These are phyloP conservation scores for Abscondita cerata DNA, from an alignment of 2,888 invertebrate species.

Conservation along the genomic window DNA sequence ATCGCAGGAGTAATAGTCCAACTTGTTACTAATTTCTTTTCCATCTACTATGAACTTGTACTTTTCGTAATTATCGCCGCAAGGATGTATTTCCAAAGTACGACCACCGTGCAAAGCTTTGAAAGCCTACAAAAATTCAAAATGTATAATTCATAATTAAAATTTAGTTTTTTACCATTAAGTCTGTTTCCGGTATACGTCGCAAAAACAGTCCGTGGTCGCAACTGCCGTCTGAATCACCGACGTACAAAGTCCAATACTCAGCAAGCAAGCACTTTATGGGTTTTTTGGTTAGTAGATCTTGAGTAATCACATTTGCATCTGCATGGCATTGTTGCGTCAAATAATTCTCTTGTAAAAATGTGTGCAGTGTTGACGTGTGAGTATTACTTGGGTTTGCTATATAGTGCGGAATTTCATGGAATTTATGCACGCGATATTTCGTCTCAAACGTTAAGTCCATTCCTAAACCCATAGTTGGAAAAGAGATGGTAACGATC, in stretches of 20 bases:
- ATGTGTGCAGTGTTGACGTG: conserved; percentile 33
- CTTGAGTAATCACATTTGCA: conserved; percentile 41
- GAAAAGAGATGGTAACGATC: not conserved
- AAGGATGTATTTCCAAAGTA: conserved; percentile 45
- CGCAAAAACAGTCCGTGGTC: conserved; percentile 53
- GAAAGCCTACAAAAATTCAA: conserved; percentile 43
- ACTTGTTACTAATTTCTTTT: conserved; percentile 32
- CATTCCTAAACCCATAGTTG: not conserved
- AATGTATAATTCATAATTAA: not conserved
- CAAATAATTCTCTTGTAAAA: conserved; percentile 42
- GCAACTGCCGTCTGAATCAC: conserved; percentile 44
- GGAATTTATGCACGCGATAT: not conserved
- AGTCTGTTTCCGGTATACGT: conserved; percentile 37
- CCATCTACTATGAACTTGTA: conserved; percentile 43
- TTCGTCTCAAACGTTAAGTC: not conserved
- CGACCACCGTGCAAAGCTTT: conserved; percentile 42
- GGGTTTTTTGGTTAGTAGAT: conserved; percentile 22
- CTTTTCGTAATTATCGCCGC: conserved; percentile 33
- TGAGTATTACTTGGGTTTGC: conserved; percentile 42
- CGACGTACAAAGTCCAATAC: conserved; percentile 53
- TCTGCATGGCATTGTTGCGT: conserved; percentile 48
- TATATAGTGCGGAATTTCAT: not conserved
- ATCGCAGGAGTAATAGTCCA: conserved; percentile 37
- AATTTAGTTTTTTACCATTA: conserved; percentile 36
- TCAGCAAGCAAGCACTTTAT: conserved; percentile 31